Conservation (phyloP, 2,113 vertebrate genomes). For the Neogale vison region DNA sequence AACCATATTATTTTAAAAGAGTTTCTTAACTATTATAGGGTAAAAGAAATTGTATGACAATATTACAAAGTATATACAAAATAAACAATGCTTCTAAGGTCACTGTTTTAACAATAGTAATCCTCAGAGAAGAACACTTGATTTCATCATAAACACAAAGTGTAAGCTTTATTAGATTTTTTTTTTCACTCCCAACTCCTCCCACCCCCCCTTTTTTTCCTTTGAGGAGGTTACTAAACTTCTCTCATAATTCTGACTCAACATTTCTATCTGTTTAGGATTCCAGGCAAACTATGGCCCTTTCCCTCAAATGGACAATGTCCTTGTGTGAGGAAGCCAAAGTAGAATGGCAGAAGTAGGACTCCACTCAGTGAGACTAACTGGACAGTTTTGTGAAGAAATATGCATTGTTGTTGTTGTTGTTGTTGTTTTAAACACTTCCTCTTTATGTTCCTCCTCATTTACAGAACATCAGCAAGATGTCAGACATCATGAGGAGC, state of each 20-base stretch:
- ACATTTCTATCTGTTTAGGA: not conserved
- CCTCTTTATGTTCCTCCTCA: not conserved
- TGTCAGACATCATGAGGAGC: not conserved
- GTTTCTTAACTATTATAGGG: not conserved
- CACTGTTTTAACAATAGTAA: not conserved
- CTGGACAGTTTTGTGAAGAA: not conserved
- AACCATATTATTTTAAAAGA: not conserved
- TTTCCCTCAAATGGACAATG: not conserved
- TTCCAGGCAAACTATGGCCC: not conserved
- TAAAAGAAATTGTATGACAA: not conserved
- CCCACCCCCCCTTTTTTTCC: too few relatives aligned
- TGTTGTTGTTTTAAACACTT: too few relatives aligned
- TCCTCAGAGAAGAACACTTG: rapidly evolving
- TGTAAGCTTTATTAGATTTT: not conserved
- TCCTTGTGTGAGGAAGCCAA: not conserved
- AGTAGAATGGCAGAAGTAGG: not conserved
- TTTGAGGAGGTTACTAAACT: not conserved
- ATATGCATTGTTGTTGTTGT: too few relatives aligned
- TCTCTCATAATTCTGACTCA: not conserved
- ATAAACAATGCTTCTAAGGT: not conserved
- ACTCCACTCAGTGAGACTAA: not conserved
- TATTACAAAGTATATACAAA: not conserved
- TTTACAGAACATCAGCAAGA: not conserved
- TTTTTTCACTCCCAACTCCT: not conserved
- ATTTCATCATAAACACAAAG: not conserved